A percentile compares a stretch with the other conserved stretches of the same genome.
Evolutionary conservation across 2,797 vertebrate species (phyloP).

Genomic region (Notoglanidium macrostoma): DNA sequence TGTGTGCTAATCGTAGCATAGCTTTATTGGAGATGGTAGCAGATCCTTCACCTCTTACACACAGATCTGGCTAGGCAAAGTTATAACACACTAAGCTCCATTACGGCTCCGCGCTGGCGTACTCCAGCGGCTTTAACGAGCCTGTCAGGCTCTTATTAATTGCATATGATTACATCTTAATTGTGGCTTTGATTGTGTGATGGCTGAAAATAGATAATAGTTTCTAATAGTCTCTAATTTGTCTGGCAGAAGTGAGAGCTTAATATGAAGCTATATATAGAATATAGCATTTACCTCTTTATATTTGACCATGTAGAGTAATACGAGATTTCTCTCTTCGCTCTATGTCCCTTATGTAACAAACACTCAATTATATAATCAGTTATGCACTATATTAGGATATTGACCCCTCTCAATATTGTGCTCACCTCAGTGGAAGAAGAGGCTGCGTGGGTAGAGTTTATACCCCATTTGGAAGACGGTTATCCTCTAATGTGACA

Average conservation of each 20-base stretch:
- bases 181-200: slow-evolving; percentile 40
- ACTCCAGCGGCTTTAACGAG: neutral
- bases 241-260: neutral
- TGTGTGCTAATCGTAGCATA: neutral
- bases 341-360: neutral
- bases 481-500: neutral
- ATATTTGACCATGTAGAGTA: neutral
- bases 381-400: slow-evolving; percentile 13
- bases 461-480: neutral
- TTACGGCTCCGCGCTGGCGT: neutral
- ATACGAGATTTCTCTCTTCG: slow-evolving; percentile 1
- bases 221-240: neutral
- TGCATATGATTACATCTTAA: slow-evolving; percentile 25
- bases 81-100: neutral
- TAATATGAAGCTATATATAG: neutral
- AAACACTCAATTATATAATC: slow-evolving; percentile 15
- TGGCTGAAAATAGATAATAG: slow-evolving; percentile 27
- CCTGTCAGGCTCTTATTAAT: slow-evolving; percentile 17
- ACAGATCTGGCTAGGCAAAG: neutral
- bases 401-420: neutral
- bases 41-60: neutral
- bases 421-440: slow-evolving; percentile 5
- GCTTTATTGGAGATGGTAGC: too few species aligned
- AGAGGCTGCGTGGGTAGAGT: neutral
- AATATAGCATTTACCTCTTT: neutral